Conservation (phyloP, 2,888 invertebrate genomes). For the Vanessa cardui region DNA sequence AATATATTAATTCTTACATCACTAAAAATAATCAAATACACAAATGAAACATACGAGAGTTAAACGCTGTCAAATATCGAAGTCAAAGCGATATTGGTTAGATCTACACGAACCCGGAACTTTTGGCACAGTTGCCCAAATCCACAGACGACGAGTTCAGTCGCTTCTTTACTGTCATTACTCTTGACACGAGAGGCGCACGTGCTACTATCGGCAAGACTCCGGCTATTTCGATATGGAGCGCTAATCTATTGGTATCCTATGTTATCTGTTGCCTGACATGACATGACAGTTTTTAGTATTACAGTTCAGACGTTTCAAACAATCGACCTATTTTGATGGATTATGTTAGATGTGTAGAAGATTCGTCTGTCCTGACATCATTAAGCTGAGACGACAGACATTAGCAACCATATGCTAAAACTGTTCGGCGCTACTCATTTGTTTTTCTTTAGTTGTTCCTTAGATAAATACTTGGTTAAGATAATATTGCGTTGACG, state of each 20-base stretch:
- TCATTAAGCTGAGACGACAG: background rate
- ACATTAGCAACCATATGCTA: too few species aligned
- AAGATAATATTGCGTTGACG: too few species aligned
- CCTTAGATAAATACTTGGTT: too few species aligned
- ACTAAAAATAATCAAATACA: too few species aligned
- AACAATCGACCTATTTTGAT: background rate
- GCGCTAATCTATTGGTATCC: conserved; percentile 16
- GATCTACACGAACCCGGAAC: conserved; percentile 30
- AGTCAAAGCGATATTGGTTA: background rate
- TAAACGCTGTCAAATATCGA: background rate
- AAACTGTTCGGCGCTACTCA: too few species aligned
- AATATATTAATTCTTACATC: too few species aligned
- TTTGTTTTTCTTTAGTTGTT: too few species aligned
- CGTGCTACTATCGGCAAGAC: conserved; percentile 28
- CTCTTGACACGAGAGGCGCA: conserved; percentile 35
- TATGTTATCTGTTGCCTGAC: background rate
- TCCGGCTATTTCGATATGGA: conserved; percentile 31
- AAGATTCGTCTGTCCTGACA: background rate
- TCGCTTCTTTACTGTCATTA: conserved; percentile 35
- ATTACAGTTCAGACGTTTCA: background rate
- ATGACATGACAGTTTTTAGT: background rate
- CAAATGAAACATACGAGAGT: background rate
- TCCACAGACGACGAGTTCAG: conserved; percentile 30
- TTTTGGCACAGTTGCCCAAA: conserved; percentile 28
- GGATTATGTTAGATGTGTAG: too few species aligned